A percentile compares a stretch with the other conserved stretches of the same genome.
Conservation (phyloP, 2,113 vertebrate species). For the Tachycineta bicolor region DNA sequence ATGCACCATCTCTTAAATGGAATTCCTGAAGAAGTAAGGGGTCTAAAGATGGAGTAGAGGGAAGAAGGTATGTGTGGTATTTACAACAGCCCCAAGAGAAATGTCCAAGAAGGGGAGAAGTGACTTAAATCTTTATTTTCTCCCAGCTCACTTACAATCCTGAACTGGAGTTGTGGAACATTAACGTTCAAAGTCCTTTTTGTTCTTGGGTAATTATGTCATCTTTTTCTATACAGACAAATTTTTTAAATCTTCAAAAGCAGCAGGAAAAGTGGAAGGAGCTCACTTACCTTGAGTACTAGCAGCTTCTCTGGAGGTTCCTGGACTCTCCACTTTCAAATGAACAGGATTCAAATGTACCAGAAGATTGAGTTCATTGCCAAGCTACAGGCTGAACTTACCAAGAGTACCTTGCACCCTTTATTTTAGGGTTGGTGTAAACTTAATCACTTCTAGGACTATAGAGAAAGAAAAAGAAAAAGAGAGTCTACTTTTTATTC, state of each 20-base stretch:
- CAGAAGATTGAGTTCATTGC: neutral
- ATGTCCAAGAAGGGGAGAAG: neutral
- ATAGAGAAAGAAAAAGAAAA: neutral
- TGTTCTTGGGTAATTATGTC: neutral
- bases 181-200: neutral
- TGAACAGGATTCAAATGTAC: neutral
- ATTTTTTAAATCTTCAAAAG: neutral
- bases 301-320: neutral
- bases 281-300: neutral
- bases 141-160: neutral
- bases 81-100: neutral
- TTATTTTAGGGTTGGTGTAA: neutral
- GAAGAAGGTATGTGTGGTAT: neutral
- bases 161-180: neutral
- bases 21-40: conserved; percentile 17
- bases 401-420: neutral
- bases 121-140: neutral
- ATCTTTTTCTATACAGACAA: neutral
- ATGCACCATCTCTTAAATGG: neutral
- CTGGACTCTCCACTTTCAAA: neutral
- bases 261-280: neutral
- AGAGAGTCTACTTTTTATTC: neutral
- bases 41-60: neutral
- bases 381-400: neutral
- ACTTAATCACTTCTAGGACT: neutral